phyloP scores from a whole-genome alignment of 2,888 invertebrate species.

The Amphipoea oculea region DNA sequence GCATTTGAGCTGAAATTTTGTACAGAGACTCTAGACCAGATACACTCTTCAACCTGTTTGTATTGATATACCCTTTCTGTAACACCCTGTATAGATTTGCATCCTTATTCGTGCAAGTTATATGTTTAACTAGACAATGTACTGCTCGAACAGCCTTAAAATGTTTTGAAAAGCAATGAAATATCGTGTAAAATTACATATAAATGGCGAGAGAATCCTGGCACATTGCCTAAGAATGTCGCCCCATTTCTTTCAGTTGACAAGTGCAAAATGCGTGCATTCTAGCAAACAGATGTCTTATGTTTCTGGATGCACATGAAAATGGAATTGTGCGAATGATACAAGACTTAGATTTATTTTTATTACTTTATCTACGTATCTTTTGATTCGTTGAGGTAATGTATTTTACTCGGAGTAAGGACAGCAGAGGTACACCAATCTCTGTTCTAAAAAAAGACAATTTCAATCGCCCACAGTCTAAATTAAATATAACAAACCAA shows the following conservation, averaged over 20 bases:
- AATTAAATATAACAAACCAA: background rate
- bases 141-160: background rate
- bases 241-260: constrained; percentile 46
- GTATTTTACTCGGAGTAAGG: background rate
- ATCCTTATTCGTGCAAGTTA: background rate
- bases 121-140: background rate
- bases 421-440: background rate
- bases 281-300: constrained; percentile 43
- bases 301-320: constrained; percentile 24
- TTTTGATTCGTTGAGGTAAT: background rate
- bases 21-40: too few species aligned
- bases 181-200: constrained; percentile 47
- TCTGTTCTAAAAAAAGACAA: background rate
- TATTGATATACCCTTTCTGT: too few species aligned
- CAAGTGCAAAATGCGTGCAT: constrained; percentile 55
- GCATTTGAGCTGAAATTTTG: too few species aligned
- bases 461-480: background rate
- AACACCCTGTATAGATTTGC: too few species aligned
- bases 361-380: background rate
- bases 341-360: constrained; percentile 21
- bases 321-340: constrained; percentile 21
- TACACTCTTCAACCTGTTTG: too few species aligned
- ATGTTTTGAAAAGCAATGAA: constrained; percentile 30
- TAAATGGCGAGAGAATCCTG: constrained; percentile 43
- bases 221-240: constrained; percentile 40